Evolutionary conservation across 2,113 vertebrate species (phyloP), one percentile per base, ranked within the genome.

Genomic region (Cryptoleucopteryx plumbea): DNA sequence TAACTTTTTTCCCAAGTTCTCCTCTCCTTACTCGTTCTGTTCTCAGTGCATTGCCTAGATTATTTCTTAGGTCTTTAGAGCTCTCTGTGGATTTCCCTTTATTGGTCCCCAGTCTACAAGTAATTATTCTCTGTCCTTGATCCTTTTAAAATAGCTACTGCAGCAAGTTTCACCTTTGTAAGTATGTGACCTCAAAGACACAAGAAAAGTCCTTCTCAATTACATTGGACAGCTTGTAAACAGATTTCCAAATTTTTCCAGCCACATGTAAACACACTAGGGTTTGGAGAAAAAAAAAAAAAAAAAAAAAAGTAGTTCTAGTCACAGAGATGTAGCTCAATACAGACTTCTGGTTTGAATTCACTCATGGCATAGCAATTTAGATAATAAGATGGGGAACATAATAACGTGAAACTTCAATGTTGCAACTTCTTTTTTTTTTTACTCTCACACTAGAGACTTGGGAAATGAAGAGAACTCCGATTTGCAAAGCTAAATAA

Each of bases 401-500:
- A 27, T 73, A 62, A 83, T 73, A 85, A 95, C 1, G 1, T 15
- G 34, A 66, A 72, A 94, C 65, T 26, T 92, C 88, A 62, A 8
- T 48, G 43, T 58, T 43, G 73, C 77, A 53, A 71, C 70, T 93
- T 56, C 40, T 47, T 82, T 55, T 82, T 81, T 71, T 67, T 38
- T 22, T 47, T 14, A 16, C 78, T 72, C 81, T 93, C 66, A 19
- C 70, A 17, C 43, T 32, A 53, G 87, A 53, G 81, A 52, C 58
- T 2, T 1, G 13, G 87, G 81, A 77, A 78, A 68, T 52, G 62
- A 68, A 87, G 89, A 95, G 78, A 89, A 45, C 52, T 88, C 61
- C 22, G 23, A 67, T 85, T 94, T 94, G 84, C 87, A 85, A 68
- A 83, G 84, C 89, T 94, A 80, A 94, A 72, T 92, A 86, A 94